Conservation (phyloP, 2,888 invertebrate species). For the Oligia latruncula region DNA sequence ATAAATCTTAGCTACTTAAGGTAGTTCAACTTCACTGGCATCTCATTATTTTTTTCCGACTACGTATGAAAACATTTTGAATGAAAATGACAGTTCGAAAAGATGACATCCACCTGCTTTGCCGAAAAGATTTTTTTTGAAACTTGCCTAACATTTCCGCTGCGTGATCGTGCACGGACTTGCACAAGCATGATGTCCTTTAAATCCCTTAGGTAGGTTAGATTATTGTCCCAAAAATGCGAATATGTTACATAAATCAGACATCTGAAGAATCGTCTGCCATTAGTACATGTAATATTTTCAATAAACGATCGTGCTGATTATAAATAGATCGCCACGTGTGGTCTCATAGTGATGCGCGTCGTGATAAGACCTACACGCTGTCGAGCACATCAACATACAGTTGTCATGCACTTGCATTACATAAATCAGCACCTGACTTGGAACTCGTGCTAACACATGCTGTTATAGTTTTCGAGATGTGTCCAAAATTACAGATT, state of each 20-base stretch:
- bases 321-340: conserved; percentile 28
- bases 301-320: neutral
- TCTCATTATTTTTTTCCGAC: neutral
- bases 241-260: neutral
- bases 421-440: conserved; percentile 23
- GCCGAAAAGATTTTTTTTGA: neutral
- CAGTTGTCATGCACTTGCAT: conserved; percentile 11
- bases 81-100: neutral
- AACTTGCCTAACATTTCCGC: neutral
- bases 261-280: neutral
- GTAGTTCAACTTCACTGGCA: neutral
- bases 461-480: neutral
- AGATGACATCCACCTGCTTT: neutral
- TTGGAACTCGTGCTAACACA: neutral
- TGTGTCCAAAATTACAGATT: neutral
- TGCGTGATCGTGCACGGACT: neutral
- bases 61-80: neutral
- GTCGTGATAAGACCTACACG: conserved; percentile 39
- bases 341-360: conserved; percentile 58
- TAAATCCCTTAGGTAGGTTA: neutral
- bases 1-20: neutral
- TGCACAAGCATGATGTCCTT: neutral
- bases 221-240: neutral
- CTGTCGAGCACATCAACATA: conserved; percentile 26
- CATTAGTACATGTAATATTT: conserved; percentile 1